Evolutionary conservation across 2,888 invertebrate genomes (phyloP).

Genomic region (Cosmorhoe ocellata): DNA sequence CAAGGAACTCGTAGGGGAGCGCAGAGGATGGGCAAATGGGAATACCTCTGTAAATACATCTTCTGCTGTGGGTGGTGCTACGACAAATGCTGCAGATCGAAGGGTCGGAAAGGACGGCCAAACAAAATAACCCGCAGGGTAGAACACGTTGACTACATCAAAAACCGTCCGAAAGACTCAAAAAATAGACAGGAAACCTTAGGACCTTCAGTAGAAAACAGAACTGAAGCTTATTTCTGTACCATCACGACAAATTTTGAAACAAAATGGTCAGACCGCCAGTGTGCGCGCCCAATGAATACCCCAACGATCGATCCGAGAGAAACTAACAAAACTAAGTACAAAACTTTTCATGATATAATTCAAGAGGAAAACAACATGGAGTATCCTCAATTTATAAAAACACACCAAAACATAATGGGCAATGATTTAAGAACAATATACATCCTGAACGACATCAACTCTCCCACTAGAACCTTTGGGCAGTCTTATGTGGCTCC

Average conservation of each 20-base stretch:
- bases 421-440: slow-evolving; percentile 31
- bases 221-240: slow-evolving; percentile 34
- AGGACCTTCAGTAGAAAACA: slow-evolving; percentile 19
- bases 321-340: slow-evolving; percentile 20
- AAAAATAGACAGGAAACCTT: slow-evolving; percentile 15
- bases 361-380: slow-evolving; percentile 30
- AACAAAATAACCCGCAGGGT: slow-evolving; percentile 28
- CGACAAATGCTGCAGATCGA: not conserved
- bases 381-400: slow-evolving; percentile 33
- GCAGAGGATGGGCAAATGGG: slow-evolving; percentile 9
- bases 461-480: slow-evolving; percentile 33
- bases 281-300: slow-evolving; percentile 2
- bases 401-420: slow-evolving; percentile 20
- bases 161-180: slow-evolving; percentile 11
- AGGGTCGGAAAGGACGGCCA: slow-evolving; percentile 3
- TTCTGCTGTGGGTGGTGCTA: slow-evolving; percentile 28
- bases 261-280: slow-evolving; percentile 24
- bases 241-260: slow-evolving; percentile 28
- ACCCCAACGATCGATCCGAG: slow-evolving; percentile 21
- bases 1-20: not conserved
- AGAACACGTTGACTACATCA: slow-evolving; percentile 30
- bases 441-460: slow-evolving; percentile 10
- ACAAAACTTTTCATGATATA: slow-evolving; percentile 27
- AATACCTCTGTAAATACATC: slow-evolving; percentile 24
- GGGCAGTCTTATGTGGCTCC: slow-evolving; percentile 38